Evolutionary conservation across 2,113 vertebrate genomes (phyloP).

Genomic region (Dendropsophus ebraccatus): DNA sequence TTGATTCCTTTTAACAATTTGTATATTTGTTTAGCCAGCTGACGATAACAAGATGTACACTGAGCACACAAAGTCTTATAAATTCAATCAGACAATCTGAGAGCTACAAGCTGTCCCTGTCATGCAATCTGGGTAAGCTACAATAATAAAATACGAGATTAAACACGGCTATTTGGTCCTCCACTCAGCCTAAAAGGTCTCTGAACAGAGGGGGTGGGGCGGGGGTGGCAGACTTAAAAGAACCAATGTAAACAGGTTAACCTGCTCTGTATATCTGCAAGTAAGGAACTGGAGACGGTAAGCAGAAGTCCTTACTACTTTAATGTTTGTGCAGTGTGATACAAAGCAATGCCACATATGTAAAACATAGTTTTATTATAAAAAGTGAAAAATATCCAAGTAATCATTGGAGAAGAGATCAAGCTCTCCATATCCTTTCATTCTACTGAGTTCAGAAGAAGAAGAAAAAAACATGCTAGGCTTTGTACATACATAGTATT

Average conservation of each 20-base stretch:
- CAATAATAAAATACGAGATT: slow-evolving; percentile 2
- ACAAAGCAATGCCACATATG: background rate
- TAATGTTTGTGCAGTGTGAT: background rate
- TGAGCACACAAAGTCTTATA: slow-evolving; percentile 9
- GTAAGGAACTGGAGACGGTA: background rate
- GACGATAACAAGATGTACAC: slow-evolving; percentile 24
- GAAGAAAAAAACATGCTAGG: no score
- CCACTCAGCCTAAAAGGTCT: background rate
- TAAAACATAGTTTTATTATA: background rate
- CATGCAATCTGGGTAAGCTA: slow-evolving; percentile 36
- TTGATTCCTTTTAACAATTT: background rate
- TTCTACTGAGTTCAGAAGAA: no score
- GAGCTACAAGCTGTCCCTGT: slow-evolving; percentile 24
- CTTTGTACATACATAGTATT: no score
- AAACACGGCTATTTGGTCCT: background rate
- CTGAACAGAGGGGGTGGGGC: background rate
- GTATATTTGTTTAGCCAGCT: slow-evolving; percentile 9
- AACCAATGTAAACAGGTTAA: background rate
- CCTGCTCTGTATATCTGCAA: background rate
- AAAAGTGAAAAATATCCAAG: background rate
- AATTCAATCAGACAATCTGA: slow-evolving; percentile 28
- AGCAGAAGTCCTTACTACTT: background rate
- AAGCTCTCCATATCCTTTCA: no score
- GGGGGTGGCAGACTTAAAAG: background rate
- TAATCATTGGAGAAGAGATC: no score